Percentiles rank a stretch among this genome's conserved stretches.
Evolutionary conservation across 1,140 invertebrate species (phyloP).

Genomic region (Orchesella cincta): DNA sequence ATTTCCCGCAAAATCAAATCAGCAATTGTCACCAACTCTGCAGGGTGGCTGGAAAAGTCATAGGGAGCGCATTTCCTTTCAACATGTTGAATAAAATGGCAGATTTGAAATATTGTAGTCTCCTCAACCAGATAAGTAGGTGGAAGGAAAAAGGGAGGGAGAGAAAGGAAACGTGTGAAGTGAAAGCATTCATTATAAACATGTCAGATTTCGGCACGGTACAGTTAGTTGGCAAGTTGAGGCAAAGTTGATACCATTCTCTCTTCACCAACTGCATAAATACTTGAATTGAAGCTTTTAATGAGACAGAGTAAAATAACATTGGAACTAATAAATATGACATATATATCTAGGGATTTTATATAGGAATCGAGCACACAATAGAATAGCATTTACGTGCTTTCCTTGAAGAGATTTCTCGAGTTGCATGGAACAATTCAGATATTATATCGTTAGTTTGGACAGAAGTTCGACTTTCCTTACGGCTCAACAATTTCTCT

Average conservation of each 20-base stretch:
- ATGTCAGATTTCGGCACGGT: conserved; percentile 9
- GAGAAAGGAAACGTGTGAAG: conserved; percentile 3
- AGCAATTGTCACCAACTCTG: conserved; percentile 9
- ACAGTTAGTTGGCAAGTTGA: background rate
- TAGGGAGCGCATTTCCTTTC: background rate
- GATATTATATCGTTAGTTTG: too few relatives aligned
- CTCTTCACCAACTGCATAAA: too few relatives aligned
- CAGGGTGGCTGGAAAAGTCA: background rate
- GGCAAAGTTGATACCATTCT: background rate
- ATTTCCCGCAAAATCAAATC: conserved; percentile 11
- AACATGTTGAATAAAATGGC: background rate
- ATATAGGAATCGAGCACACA: too few relatives aligned
- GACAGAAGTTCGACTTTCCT: too few relatives aligned
- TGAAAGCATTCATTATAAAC: conserved; percentile 12
- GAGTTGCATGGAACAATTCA: too few relatives aligned
- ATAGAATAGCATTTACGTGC: too few relatives aligned
- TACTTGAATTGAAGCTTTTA: too few relatives aligned
- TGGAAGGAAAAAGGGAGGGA: background rate
- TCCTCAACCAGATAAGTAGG: background rate
- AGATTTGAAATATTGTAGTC: background rate
- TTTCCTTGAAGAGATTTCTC: too few relatives aligned
- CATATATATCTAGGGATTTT: too few relatives aligned
- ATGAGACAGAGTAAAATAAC: too few relatives aligned
- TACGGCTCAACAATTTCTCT: too few relatives aligned
- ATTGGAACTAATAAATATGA: too few relatives aligned